phyloP scores from a whole-genome alignment of 2,888 invertebrate species.

The Uropetala carovei region DNA sequence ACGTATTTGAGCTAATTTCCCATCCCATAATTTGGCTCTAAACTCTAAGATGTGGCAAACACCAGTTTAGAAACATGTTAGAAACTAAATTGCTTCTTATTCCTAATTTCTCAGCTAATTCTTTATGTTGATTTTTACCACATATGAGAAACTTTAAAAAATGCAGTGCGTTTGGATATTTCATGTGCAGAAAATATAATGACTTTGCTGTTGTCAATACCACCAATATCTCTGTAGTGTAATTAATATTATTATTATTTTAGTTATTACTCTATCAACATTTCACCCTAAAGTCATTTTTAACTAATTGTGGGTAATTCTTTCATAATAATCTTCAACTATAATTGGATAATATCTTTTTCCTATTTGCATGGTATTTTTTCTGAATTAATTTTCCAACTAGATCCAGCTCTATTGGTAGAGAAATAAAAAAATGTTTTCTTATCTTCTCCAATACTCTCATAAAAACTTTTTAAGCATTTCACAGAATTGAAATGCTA shows the following conservation, averaged over 20 bases:
- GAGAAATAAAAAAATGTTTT: constrained; percentile 59
- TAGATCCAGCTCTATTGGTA: constrained; percentile 47
- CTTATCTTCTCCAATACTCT: constrained; percentile 53
- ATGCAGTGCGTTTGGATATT: constrained; percentile 62
- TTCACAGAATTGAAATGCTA: constrained; percentile 63
- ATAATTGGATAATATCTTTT: constrained; percentile 46
- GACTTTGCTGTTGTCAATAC: constrained; percentile 64
- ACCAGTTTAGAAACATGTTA: constrained; percentile 51
- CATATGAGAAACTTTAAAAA: constrained; percentile 63
- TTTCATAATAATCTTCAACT: constrained; percentile 55
- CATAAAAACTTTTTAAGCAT: constrained; percentile 62
- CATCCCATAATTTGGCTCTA: constrained; percentile 39
- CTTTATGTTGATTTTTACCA: constrained; percentile 60
- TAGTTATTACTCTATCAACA: constrained; percentile 59
- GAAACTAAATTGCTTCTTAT: constrained; percentile 59
- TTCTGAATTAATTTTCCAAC: constrained; percentile 43
- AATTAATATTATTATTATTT: constrained; percentile 51
- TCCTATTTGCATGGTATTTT: constrained; percentile 35
- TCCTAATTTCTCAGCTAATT: constrained; percentile 56
- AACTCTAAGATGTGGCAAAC: constrained; percentile 55
- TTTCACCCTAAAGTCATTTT: constrained; percentile 41
- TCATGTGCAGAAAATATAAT: constrained; percentile 63
- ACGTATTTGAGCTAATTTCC: constrained; percentile 60
- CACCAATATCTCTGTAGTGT: constrained; percentile 64
- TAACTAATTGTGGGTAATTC: constrained; percentile 55